Evolutionary conservation across 2,113 vertebrate genomes (phyloP).

Genomic region (Herpetotheres cachinnans): DNA sequence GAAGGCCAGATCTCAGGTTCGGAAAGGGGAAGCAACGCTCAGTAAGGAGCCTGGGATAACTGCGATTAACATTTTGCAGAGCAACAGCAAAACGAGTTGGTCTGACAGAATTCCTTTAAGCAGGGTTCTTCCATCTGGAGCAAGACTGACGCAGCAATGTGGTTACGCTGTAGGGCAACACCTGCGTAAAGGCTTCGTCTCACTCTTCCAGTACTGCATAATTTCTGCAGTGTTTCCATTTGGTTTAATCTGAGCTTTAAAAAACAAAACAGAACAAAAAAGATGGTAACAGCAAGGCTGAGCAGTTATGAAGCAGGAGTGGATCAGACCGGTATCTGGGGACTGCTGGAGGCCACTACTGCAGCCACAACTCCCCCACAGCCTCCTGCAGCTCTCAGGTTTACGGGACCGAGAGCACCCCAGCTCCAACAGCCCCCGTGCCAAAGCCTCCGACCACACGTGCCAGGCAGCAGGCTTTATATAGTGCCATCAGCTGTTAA

Average conservation of each 20-base stretch:
- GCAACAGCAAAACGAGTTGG: background rate
- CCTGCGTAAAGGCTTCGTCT: rapidly evolving
- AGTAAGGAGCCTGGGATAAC: rapidly evolving
- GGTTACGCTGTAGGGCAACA: background rate
- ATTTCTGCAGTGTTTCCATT: background rate
- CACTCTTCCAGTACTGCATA: rapidly evolving
- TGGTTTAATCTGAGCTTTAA: rapidly evolving
- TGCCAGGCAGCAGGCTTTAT: background rate
- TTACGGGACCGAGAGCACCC: background rate
- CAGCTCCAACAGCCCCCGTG: background rate
- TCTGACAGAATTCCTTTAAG: rapidly evolving
- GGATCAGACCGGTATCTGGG: background rate
- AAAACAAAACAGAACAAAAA: no score
- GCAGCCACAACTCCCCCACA: background rate
- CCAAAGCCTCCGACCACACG: background rate
- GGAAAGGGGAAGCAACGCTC: background rate
- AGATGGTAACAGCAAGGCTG: rapidly evolving
- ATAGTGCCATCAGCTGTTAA: background rate
- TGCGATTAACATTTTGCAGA: rapidly evolving
- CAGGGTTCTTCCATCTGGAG: background rate
- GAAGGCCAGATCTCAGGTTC: rapidly evolving
- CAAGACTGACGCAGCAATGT: rapidly evolving
- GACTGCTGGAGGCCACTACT: background rate
- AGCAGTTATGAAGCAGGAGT: rapidly evolving
- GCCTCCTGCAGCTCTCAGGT: background rate